Evolutionary conservation across 2,888 invertebrate genomes (phyloP).

Genomic region (Rhagophthalmus giganteus): DNA sequence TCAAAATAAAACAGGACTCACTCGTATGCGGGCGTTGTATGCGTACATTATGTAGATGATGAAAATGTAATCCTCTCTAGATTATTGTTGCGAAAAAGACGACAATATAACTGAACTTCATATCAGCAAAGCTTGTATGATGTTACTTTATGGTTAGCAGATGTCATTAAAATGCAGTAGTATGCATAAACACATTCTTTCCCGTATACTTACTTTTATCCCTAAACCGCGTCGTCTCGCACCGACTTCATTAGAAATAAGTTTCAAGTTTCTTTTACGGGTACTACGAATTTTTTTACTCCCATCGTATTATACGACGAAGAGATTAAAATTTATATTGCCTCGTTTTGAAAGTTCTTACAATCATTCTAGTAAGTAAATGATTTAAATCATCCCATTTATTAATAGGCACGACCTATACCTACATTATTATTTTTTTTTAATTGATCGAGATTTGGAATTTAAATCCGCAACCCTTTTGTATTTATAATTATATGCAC

Average conservation of each 20-base stretch:
- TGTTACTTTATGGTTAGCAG: constrained; percentile 44
- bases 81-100: constrained; percentile 46
- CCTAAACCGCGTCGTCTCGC: constrained; percentile 20
- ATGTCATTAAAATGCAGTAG: constrained; percentile 44
- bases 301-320: constrained; percentile 7
- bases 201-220: constrained; percentile 33
- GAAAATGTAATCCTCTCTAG: constrained; percentile 50
- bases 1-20: constrained; percentile 47
- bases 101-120: constrained; percentile 42
- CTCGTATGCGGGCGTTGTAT: constrained; percentile 39
- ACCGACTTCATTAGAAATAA: constrained; percentile 29
- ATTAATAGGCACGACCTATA: too few relatives aligned
- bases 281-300: constrained; percentile 6
- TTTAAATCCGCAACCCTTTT: too few relatives aligned
- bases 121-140: constrained; percentile 44
- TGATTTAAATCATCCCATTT: too few relatives aligned
- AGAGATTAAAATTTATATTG: not conserved
- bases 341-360: not conserved
- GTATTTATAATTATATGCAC: too few relatives aligned
- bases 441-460: too few relatives aligned
- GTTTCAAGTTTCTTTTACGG: constrained; percentile 27
- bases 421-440: too few relatives aligned
- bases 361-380: not conserved
- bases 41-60: constrained; percentile 50
- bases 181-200: constrained; percentile 41